Base-by-base conservation (phyloP, 92 coral and sea anemone species). In the Palythoa grandiflora region DNA sequence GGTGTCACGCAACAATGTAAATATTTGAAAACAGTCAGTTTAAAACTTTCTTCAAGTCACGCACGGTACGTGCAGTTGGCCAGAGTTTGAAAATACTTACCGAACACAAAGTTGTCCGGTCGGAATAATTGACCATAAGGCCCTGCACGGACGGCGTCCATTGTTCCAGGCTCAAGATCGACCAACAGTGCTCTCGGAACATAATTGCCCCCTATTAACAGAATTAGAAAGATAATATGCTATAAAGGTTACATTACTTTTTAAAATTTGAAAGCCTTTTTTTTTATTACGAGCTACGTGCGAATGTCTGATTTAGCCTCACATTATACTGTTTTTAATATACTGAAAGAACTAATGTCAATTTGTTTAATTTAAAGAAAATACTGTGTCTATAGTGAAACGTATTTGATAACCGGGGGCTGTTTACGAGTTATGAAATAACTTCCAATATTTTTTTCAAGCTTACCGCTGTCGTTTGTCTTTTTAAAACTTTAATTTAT, bases 141-240 rank as follows among this genome's bases (percentile, higher is more conserved):
- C 2, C 98, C 97, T 3, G 97, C 95, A 14, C 95, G 91, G 2
- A 96, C 97, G 1, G 98, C 90, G 55, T 96, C 97, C 97, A 96
- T 96, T 8, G 98, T 96, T 8, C 98, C 98, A 6, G 98, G 98
- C 61, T 96, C 98, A 86, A 96, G 86, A 80, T 96, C 98, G 21
- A 96, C 95, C 21, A 96, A 88, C 6, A 94, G 92, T 1, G 98
- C 98, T 11, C 98, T 95, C 1, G 98, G 98, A 1, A 96, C 97
- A 83, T 96, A 96, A 28, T 96, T 96, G 13, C 97, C 97, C 48
- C 95, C 98, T 96, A 59, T 1, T 40, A 52, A 47, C 13, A 73
- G 39, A 71, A 48, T 36, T 15, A 39, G 19, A 16, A 79, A 17
- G 5, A 40, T 37, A 1, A 40, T 40, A 48, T 40, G 7, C 39